Base-by-base conservation (phyloP, 2,797 vertebrate species). In the Hapalemur alaotrensis region DNA sequence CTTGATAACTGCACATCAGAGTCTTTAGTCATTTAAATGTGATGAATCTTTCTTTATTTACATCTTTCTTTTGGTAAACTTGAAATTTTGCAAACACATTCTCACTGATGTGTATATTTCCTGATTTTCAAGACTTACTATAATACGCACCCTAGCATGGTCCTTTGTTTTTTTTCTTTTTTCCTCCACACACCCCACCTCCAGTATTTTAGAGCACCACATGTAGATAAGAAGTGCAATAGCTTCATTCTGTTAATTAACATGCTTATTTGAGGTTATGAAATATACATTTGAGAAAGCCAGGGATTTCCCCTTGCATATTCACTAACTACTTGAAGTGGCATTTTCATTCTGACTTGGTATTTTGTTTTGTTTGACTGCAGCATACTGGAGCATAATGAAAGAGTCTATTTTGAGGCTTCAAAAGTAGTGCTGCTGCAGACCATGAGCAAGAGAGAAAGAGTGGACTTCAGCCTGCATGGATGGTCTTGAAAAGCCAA, bases 261-360 rank as follows among this genome's bases (percentile, higher is more conserved):
- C 90, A 61, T 91, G 91, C 96, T 98, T 94, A 78, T 93, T 98
- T 97, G 98, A 98, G 97, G 97, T 98, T 98, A 97, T 97, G 93
- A 98, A 98, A 98, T 91, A 93, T 81, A 96, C 96, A 95, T 97
- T 94, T 96, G 89, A 97, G 96, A 98, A 97, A 97, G 95, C 97
- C 98, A 97, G 98, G 98, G 98, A 98, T 98, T 99, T 99, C 98
- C 98, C 98, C 98, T 98, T 76, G 87, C 95, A 91, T 94, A 92
- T 96, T 96, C 96, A 97, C 97, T 83, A 92, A 79, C 96, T 93
- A 57, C 98, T 98, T 98, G 96, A 98, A 98, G 98, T 98, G 98
- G 97, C 97, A 96, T 98, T 98, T 98, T 98, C 98, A 93, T 96
- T 98, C 98, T 98, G 98, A 98, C 85, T 85, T 82, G 41, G n/a